phyloP scores from a whole-genome alignment of 2,797 vertebrate genomes.

The Eulemur coronatus region DNA sequence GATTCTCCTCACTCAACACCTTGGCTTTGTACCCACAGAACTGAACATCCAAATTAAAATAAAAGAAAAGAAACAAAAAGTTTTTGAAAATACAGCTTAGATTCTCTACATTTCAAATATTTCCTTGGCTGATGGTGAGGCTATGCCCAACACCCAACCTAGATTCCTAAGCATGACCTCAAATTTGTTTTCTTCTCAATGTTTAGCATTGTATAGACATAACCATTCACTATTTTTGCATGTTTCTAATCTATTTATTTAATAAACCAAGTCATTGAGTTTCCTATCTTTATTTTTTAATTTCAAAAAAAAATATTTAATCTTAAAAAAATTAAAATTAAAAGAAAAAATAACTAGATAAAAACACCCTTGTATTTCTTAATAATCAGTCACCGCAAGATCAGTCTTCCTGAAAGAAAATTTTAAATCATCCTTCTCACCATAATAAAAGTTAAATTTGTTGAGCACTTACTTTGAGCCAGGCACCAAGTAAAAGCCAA shows the following conservation, averaged over 20 bases:
- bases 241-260: not conserved
- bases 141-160: not conserved
- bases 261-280: not conserved
- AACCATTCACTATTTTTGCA: not conserved
- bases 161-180: not conserved
- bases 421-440: not conserved
- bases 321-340: not conserved
- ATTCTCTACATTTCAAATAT: not conserved
- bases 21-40: not conserved
- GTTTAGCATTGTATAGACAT: not conserved
- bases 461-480: not conserved
- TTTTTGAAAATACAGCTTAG: not conserved
- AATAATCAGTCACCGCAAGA: not conserved
- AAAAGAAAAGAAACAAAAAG: not conserved
- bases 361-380: not conserved
- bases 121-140: not conserved
- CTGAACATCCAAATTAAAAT: not conserved
- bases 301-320: slow-evolving; percentile 37
- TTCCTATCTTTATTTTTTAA: not conserved
- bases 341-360: not conserved
- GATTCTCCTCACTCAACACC: not conserved
- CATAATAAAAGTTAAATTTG: slow-evolving; percentile 5
- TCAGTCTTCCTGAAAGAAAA: not conserved
- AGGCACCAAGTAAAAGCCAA: not conserved
- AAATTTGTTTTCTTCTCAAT: not conserved